Conservation (phyloP, 1,140 invertebrate genomes). For the Drosophila insularis region DNA sequence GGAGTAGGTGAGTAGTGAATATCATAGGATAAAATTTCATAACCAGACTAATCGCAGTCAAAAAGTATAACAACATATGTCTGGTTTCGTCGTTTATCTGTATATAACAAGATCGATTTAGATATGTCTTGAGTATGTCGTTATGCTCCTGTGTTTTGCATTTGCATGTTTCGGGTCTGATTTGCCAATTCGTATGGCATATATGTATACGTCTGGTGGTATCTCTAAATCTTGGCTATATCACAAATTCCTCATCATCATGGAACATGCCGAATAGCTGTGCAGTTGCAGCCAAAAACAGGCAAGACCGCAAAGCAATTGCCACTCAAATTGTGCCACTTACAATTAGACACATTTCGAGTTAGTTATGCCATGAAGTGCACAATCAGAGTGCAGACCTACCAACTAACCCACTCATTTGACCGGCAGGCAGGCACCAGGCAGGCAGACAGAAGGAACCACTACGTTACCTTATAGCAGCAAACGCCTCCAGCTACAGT, state of each 20-base stretch:
- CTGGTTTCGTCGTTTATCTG: background rate
- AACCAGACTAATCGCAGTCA: too few species aligned
- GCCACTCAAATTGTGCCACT: constrained; percentile 52
- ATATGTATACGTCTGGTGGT: constrained; percentile 13
- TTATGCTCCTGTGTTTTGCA: constrained; percentile 7
- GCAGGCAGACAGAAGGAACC: background rate
- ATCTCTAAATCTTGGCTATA: constrained; percentile 51
- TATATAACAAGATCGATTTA: background rate
- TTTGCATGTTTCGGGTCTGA: constrained; percentile 9
- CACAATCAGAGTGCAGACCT: constrained; percentile 62
- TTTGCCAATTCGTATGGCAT: background rate
- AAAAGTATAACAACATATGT: too few species aligned
- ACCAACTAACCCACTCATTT: constrained; percentile 58
- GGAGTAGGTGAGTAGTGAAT: too few species aligned
- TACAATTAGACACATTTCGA: constrained; percentile 71
- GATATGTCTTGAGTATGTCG: background rate
- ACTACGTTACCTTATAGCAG: background rate
- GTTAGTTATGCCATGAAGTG: constrained; percentile 73
- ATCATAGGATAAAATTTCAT: too few species aligned
- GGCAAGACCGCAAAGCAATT: constrained; percentile 44
- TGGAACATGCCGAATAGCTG: constrained; percentile 16
- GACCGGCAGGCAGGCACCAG: constrained; percentile 14
- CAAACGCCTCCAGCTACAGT: constrained; percentile 23
- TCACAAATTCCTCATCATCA: constrained; percentile 61
- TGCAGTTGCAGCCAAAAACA: constrained; percentile 38